Conservation (phyloP, 2,113 vertebrate species). For the Antennarius striatus region DNA sequence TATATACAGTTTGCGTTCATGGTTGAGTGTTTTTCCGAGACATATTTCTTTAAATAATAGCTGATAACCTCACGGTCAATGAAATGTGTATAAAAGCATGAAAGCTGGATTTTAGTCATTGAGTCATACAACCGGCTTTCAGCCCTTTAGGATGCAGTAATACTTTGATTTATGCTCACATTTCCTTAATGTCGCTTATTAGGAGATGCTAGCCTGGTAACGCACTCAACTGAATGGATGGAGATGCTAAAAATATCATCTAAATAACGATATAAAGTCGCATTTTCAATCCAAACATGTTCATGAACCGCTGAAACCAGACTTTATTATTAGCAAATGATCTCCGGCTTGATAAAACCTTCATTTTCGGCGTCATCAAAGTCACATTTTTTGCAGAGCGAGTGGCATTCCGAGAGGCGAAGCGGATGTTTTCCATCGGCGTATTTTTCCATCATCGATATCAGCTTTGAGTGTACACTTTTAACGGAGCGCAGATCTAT, state of each 20-base stretch:
- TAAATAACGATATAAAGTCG: background rate
- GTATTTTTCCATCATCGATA: constrained; percentile 61
- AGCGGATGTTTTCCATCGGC: constrained; percentile 29
- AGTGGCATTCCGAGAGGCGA: background rate
- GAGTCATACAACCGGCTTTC: background rate
- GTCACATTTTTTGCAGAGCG: background rate
- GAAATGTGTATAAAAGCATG: background rate
- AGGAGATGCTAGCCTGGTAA: no score
- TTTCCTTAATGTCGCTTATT: background rate
- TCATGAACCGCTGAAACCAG: background rate
- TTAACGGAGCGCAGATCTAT: constrained; percentile 61
- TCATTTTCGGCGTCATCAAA: background rate
- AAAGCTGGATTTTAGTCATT: background rate
- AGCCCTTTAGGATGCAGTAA: background rate
- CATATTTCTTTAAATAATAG: constrained; percentile 15
- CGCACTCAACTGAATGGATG: no score
- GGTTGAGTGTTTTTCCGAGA: constrained; percentile 20
- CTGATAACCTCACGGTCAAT: constrained; percentile 2
- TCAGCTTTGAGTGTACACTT: constrained; percentile 37
- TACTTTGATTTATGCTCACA: background rate
- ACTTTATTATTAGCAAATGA: background rate
- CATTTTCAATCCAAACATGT: background rate
- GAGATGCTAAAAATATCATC: no score
- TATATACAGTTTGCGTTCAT: constrained; percentile 14
- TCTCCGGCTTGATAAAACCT: background rate